These are phyloP conservation scores for Salticus scenicus DNA, from an alignment of 2,888 invertebrate genomes.

Conservation along the genomic window DNA sequence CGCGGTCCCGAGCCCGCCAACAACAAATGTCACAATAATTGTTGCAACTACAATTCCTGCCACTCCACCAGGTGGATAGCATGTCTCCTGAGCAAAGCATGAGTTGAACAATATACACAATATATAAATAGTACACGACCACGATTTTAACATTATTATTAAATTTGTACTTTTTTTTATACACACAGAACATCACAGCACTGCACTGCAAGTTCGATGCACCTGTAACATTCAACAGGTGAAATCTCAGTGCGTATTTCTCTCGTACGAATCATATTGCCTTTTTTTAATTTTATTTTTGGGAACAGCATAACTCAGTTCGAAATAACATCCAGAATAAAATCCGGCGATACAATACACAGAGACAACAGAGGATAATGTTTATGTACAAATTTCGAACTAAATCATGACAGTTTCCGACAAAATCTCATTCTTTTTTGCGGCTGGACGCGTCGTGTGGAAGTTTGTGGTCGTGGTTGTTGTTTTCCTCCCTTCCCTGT, in stretches of 20 bases:
- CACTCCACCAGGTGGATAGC: slow-evolving; percentile 83
- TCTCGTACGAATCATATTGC: too few species aligned
- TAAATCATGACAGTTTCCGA: background rate
- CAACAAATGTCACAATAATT: slow-evolving; percentile 81
- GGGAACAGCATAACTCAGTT: too few species aligned
- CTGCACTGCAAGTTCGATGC: slow-evolving; percentile 23
- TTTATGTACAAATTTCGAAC: background rate
- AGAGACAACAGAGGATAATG: background rate
- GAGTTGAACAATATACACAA: background rate
- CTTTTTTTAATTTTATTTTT: too few species aligned
- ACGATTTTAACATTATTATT: background rate
- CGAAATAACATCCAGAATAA: too few species aligned
- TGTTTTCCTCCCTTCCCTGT: background rate
- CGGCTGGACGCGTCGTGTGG: background rate
- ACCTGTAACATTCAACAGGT: slow-evolving; percentile 28
- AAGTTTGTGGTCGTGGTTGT: slow-evolving; percentile 10
- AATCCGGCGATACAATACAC: background rate
- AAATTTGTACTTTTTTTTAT: too few species aligned
- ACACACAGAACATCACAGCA: background rate
- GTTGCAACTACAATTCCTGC: slow-evolving; percentile 84
- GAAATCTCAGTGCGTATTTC: background rate
- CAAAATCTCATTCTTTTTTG: background rate
- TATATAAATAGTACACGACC: background rate
- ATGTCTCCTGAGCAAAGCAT: slow-evolving; percentile 73
- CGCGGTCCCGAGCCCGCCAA: slow-evolving; percentile 74